Evolutionary conservation across 1,140 invertebrate genomes (phyloP).

Genomic region (Mylabris phalerata): DNA sequence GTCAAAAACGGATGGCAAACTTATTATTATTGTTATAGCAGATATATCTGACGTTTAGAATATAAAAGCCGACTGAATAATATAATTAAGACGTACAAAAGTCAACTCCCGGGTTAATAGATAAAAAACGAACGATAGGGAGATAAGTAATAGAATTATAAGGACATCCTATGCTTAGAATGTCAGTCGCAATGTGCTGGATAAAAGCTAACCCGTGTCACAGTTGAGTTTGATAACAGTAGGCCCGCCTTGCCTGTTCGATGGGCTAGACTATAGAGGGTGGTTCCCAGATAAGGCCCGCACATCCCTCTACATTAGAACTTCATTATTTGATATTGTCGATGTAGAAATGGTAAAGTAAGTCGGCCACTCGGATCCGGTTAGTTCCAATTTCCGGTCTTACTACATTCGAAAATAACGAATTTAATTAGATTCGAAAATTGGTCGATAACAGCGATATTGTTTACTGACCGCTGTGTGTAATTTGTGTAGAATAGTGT

Average conservation of each 20-base stretch:
- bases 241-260: background rate
- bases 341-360: conserved; percentile 14
- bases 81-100: conserved; percentile 34
- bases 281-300: conserved; percentile 17
- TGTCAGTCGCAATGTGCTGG: conserved; percentile 23
- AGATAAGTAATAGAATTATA: conserved; percentile 39
- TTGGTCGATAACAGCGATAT: too few species aligned
- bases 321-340: conserved; percentile 29
- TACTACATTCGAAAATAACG: background rate
- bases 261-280: background rate
- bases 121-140: conserved; percentile 34
- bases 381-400: conserved; percentile 12
- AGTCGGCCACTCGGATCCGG: conserved; percentile 7
- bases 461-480: too few species aligned
- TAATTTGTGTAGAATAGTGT: background rate
- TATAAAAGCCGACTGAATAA: conserved; percentile 28
- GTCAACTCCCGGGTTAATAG: conserved; percentile 33
- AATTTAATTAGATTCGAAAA: too few species aligned
- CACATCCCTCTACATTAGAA: conserved; percentile 22
- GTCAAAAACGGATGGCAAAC: conserved; percentile 14
- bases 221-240: conserved; percentile 16
- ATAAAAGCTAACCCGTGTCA: conserved; percentile 36
- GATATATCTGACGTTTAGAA: conserved; percentile 26
- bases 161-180: conserved; percentile 27
- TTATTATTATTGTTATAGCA: background rate